Conservation (phyloP, 2,888 invertebrate genomes). For the Parapristionchus giblindavisi region DNA sequence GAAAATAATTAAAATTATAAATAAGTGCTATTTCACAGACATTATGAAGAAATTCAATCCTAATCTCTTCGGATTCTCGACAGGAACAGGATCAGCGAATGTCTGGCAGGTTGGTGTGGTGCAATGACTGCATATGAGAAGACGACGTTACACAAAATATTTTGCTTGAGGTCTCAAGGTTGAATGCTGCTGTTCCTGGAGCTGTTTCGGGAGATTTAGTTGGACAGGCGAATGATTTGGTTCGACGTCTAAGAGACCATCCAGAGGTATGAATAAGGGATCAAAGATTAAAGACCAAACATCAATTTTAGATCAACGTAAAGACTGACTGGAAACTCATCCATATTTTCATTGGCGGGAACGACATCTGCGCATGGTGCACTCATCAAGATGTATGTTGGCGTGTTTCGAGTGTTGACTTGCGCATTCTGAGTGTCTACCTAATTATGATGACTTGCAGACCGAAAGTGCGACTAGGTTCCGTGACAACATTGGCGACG, state of each 20-base stretch:
- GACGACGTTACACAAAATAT: neutral
- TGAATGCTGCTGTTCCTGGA: slow-evolving; percentile 60
- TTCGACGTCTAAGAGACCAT: slow-evolving; percentile 53
- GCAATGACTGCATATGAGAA: neutral
- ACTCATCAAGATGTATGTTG: slow-evolving; percentile 45
- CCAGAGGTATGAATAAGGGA: slow-evolving; percentile 37
- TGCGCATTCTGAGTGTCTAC: no score
- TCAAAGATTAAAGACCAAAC: neutral
- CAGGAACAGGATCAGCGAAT: slow-evolving; percentile 57
- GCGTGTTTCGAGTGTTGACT: neutral
- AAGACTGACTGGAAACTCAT: slow-evolving; percentile 62
- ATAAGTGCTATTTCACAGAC: slow-evolving; percentile 69
- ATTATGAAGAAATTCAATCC: slow-evolving; percentile 81
- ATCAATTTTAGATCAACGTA: slow-evolving; percentile 44
- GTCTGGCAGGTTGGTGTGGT: slow-evolving; percentile 54
- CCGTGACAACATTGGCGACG: slow-evolving; percentile 51
- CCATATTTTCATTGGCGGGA: slow-evolving; percentile 62
- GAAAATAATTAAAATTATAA: no score
- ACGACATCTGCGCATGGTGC: slow-evolving; percentile 62
- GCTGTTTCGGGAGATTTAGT: slow-evolving; percentile 55
- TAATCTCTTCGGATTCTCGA: slow-evolving; percentile 74
- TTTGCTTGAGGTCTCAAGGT: slow-evolving; percentile 40
- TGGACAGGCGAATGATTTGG: slow-evolving; percentile 55
- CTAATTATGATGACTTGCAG: no score
- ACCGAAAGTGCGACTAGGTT: slow-evolving; percentile 46